A percentile compares a stretch with the other conserved stretches of the same genome.
Evolutionary conservation across 2,113 vertebrate species (phyloP).

Genomic region (Nycticebus coucang): DNA sequence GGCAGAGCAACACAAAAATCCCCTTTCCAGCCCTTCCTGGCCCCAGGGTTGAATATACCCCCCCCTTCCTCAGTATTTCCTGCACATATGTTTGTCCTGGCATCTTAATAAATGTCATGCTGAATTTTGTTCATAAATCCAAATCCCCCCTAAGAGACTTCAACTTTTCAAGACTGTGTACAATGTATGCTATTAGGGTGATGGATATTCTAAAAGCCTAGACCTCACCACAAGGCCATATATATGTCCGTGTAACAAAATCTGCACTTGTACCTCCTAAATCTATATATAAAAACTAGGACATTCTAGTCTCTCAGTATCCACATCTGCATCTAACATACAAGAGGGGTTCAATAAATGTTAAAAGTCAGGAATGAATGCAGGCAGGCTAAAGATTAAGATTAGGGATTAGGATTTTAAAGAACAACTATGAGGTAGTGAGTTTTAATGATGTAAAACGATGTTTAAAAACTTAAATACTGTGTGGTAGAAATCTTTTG

Average conservation of each 20-base stretch:
- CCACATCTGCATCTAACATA: background rate
- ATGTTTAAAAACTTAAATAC: background rate
- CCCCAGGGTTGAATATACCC: background rate
- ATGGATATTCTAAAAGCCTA: too few species aligned
- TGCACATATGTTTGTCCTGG: background rate
- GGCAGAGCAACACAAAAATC: background rate
- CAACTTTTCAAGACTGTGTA: background rate
- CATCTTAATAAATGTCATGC: background rate
- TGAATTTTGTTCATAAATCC: slow-evolving; percentile 18
- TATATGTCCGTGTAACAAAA: too few species aligned
- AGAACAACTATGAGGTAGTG: background rate
- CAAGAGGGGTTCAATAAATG: background rate
- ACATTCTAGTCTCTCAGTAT: background rate
- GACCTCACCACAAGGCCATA: too few species aligned
- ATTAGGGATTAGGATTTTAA: background rate
- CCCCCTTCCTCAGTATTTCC: background rate
- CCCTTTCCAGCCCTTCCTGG: background rate
- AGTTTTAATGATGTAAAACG: background rate
- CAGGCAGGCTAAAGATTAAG: background rate
- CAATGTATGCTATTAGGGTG: too few species aligned
- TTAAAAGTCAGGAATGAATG: background rate
- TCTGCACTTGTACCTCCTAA: too few species aligned
- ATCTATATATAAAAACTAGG: background rate
- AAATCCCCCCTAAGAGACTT: background rate
- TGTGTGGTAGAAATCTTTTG: background rate